Conservation (phyloP, 35 echinoderm and acorn worm genomes). For the Chiridota heheva region DNA sequence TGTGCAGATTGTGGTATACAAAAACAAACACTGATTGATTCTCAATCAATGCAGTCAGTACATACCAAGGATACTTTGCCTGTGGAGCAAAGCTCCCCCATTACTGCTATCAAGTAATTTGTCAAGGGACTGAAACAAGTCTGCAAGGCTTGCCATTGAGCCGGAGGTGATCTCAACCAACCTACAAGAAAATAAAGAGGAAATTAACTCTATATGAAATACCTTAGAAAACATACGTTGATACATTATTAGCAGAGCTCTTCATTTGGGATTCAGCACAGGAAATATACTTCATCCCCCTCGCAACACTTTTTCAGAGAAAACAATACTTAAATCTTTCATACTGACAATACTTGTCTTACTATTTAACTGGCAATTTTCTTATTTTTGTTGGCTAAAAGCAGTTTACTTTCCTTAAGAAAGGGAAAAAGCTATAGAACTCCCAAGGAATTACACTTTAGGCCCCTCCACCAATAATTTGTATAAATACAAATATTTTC, state of each 20-base stretch:
- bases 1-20: too few relatives aligned
- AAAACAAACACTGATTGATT: too few relatives aligned
- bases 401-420: too few relatives aligned
- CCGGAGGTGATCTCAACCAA: slow-evolving; percentile 1
- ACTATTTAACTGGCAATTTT: not conserved
- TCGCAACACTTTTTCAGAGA: not conserved
- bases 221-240: not conserved
- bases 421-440: too few relatives aligned
- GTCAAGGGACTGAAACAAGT: slow-evolving; percentile 69
- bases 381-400: too few relatives aligned
- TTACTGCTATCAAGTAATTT: slow-evolving; percentile 83
- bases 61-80: slow-evolving; percentile 81
- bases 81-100: slow-evolving; percentile 70
- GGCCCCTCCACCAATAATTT: too few relatives aligned
- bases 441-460: too few relatives aligned
- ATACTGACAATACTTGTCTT: not conserved
- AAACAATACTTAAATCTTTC: not conserved
- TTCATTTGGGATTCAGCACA: not conserved
- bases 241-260: not conserved
- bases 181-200: not conserved
- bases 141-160: slow-evolving; percentile 30
- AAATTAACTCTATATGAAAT: not conserved
- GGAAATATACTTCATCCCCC: not conserved
- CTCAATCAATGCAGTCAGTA: too few relatives aligned
- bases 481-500: too few relatives aligned